These are phyloP conservation scores for Apteryx mantelli DNA, from an alignment of 2,113 vertebrate species.

Conservation along the genomic window DNA sequence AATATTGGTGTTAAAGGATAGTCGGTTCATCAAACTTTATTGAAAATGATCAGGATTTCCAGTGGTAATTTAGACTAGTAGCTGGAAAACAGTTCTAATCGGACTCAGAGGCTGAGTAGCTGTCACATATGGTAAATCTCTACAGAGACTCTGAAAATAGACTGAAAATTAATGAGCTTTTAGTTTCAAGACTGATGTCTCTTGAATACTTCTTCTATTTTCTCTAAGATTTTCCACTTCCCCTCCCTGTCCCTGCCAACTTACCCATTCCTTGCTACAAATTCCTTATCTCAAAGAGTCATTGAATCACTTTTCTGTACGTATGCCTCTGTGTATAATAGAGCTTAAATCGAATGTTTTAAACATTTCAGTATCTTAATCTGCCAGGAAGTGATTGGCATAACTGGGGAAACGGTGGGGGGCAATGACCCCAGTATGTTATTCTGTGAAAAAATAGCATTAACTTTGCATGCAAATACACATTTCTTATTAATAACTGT, in stretches of 20 bases:
- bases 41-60: constrained; percentile 4
- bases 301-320: not conserved
- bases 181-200: constrained; percentile 31
- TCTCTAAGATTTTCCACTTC: not conserved
- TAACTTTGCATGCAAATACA: not conserved
- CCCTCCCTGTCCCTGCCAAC: not conserved
- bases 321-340: not conserved
- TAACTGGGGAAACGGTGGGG: not conserved
- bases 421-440: not conserved
- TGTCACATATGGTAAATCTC: constrained; percentile 42
- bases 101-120: not conserved
- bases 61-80: constrained; percentile 11
- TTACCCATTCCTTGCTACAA: not conserved
- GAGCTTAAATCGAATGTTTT: not conserved
- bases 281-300: constrained; percentile 9
- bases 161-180: constrained; percentile 60
- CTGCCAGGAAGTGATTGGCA: not conserved
- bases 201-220: not conserved
- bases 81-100: constrained; percentile 12
- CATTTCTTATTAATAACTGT: not conserved
- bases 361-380: not conserved
- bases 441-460: not conserved
- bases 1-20: not conserved
- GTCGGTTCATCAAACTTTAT: constrained; percentile 20
- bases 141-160: constrained; percentile 29